Evolutionary conservation across 2,113 vertebrate genomes (phyloP).

Genomic region (Ameiurus melas): DNA sequence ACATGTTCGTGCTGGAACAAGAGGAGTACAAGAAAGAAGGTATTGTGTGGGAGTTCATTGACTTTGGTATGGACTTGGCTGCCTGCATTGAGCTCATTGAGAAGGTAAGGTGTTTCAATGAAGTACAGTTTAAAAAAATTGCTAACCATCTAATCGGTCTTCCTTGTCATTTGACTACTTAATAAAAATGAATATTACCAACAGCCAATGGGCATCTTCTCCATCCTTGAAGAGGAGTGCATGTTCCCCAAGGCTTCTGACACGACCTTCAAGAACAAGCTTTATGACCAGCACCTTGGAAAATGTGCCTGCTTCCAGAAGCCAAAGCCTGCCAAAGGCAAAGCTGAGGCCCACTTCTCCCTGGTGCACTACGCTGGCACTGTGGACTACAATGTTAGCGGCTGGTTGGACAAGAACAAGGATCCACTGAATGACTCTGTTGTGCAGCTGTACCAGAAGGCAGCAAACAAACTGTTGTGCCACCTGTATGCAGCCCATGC

Average conservation of each 20-base stretch:
- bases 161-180: too few relatives aligned
- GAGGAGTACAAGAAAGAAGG: constrained; percentile 85
- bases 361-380: constrained; percentile 80
- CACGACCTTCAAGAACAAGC: constrained; percentile 78
- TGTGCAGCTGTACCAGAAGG: constrained; percentile 50
- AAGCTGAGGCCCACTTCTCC: constrained; percentile 79
- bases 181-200: background rate
- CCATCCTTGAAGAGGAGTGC: constrained; percentile 73
- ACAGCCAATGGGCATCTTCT: constrained; percentile 76
- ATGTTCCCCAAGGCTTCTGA: constrained; percentile 65
- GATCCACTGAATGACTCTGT: constrained; percentile 58
- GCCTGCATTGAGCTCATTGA: constrained; percentile 86
- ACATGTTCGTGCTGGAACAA: constrained; percentile 61
- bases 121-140: too few relatives aligned
- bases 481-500: constrained; percentile 73
- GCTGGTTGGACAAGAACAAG: constrained; percentile 62
- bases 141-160: too few relatives aligned
- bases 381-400: constrained; percentile 78
- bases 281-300: constrained; percentile 74
- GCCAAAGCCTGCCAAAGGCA: constrained; percentile 80
- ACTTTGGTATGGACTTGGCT: constrained; percentile 86
- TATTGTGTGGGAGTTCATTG: constrained; percentile 84
- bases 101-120: too few relatives aligned
- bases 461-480: constrained; percentile 61
- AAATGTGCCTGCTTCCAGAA: constrained; percentile 71